A percentile compares a stretch with the other conserved stretches of the same genome.
phyloP scores from a whole-genome alignment of 1,140 invertebrate species.

The Lutraria rhynchaena region DNA sequence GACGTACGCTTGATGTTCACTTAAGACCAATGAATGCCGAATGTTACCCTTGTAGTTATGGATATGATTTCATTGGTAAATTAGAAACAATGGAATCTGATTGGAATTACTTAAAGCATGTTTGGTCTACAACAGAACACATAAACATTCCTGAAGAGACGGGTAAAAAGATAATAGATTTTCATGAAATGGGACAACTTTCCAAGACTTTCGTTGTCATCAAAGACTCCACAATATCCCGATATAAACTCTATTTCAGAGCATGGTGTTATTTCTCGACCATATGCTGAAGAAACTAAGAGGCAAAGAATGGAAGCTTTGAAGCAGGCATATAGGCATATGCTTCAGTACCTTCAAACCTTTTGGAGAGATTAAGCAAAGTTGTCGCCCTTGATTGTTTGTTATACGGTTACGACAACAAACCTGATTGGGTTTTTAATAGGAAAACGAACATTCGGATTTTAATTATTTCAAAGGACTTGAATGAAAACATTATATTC shows the following conservation, averaged over 20 bases:
- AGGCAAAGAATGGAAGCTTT: no score
- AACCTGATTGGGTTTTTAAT: no score
- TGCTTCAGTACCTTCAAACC: no score
- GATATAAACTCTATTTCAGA: background rate
- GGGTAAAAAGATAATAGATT: background rate
- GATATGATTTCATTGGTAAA: no score
- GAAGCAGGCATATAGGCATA: no score
- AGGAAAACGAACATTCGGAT: background rate
- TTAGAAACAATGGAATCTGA: constrained; percentile 29
- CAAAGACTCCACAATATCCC: background rate
- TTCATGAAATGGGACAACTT: background rate
- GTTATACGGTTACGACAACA: no score
- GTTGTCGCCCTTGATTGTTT: no score
- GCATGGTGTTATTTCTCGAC: background rate
- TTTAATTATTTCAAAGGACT: background rate
- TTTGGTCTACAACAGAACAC: background rate
- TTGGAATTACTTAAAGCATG: background rate
- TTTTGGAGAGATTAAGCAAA: no score
- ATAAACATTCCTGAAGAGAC: background rate
- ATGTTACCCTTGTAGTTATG: constrained; percentile 3
- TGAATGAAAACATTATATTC: background rate
- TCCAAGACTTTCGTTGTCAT: background rate
- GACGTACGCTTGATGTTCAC: background rate
- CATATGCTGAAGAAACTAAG: background rate
- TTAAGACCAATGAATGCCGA: constrained; percentile 1